Evolutionary conservation across 2,797 vertebrate genomes (phyloP).

Genomic region (Prionace glauca): DNA sequence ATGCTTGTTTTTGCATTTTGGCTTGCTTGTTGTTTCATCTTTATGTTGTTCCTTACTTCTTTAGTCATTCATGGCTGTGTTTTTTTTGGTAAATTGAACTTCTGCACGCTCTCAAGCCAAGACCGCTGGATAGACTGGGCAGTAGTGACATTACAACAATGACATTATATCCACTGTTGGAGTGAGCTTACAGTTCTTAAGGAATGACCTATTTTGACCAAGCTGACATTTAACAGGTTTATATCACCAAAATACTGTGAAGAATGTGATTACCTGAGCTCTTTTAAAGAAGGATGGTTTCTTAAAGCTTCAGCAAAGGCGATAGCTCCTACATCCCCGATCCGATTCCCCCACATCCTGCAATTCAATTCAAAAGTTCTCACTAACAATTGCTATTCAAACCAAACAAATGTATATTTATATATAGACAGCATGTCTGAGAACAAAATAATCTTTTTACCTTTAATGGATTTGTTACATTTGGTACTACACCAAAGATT

Average conservation of each 20-base stretch:
- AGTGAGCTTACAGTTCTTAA: not conserved
- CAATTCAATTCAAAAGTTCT: slow-evolving; percentile 11
- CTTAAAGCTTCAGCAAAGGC: slow-evolving; percentile 80
- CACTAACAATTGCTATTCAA: not conserved
- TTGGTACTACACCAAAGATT: no score
- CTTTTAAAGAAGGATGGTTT: slow-evolving; percentile 70
- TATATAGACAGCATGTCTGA: not conserved
- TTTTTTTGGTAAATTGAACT: no score
- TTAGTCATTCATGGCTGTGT: not conserved
- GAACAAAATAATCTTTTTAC: not conserved
- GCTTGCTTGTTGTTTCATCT: not conserved
- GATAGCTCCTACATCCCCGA: slow-evolving; percentile 80
- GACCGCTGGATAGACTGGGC: not conserved
- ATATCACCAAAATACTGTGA: not conserved
- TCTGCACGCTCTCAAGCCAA: not conserved
- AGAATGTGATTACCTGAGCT: slow-evolving; percentile 69
- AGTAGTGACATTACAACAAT: no score
- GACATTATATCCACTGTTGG: not conserved
- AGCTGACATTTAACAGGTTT: not conserved
- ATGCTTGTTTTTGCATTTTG: not conserved
- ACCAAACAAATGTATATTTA: not conserved
- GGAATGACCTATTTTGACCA: not conserved
- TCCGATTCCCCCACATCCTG: slow-evolving; percentile 92
- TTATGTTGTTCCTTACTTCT: not conserved
- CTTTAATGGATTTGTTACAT: no score